Base-by-base conservation (phyloP, 2,888 invertebrate genomes). In the Oeneis ivallda region DNA sequence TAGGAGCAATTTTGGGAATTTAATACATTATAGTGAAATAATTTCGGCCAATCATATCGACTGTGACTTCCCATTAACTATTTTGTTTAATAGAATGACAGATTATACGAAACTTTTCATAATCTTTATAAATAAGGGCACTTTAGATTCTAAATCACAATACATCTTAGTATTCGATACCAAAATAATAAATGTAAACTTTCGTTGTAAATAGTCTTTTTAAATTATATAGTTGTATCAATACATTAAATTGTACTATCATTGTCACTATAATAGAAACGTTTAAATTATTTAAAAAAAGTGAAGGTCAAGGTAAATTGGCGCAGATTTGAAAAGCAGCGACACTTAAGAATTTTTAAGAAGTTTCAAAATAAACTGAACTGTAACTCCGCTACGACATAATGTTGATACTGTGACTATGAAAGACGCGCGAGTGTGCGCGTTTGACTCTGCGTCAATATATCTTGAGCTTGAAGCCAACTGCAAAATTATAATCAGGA, bases 171-270 rank as follows among this genome's bases (percentile, higher is more conserved):
- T 62, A 26, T 62, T 49, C 49, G 58, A 61, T 66, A 66, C 66
- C 67, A 64, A 67, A 65, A 65, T 62, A 39, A 17, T 52, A 34
- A 60, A 67, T 39, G 47, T 63, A 47, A 54, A 54, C 39, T 70
- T 71, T 71, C 62, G 79, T 75, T 86, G 88, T 87, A 86, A 82
- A 87, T 87, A 87, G 82, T 83, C 66, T 80, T 82, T 83, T 81
- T 41, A 50, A 74, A 78, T 79, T 77, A 76, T 68, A 68, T 65
- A 57, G 60, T 50, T 62, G 56, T 65, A 66, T 68, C 67, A 62
- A 67, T 66, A 64, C 70, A 61, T 57, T 67, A 50, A 19, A 68
- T 67, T 47, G 45, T 67, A 67, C 52, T 58, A 56, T 68, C 56
- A 71, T 61, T 68, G 59, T 71, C 71, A 69, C 65, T 71, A 47